Conservation (phyloP, 1,140 invertebrate species). For the Whitmania pigra region DNA sequence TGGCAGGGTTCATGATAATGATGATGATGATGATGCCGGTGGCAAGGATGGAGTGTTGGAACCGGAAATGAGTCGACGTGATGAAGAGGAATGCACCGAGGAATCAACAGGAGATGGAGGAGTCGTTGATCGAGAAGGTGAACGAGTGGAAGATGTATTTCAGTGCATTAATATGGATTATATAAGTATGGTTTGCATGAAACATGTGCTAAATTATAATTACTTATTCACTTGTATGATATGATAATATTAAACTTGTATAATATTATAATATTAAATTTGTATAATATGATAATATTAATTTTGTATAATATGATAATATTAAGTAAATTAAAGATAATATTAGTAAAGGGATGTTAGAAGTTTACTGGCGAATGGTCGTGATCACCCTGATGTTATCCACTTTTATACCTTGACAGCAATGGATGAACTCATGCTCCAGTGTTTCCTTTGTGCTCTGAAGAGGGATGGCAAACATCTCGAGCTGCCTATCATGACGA, state of each 20-base stretch:
- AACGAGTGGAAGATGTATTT: background rate
- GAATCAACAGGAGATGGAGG: constrained; percentile 13
- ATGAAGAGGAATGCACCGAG: background rate
- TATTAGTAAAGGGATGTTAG: too few relatives aligned
- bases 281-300: too few relatives aligned
- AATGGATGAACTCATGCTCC: constrained; percentile 60
- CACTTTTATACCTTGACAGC: constrained; percentile 36
- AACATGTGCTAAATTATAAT: too few relatives aligned
- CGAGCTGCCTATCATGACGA: constrained; percentile 58
- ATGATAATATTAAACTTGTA: too few relatives aligned
- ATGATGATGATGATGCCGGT: background rate
- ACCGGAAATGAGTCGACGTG: background rate
- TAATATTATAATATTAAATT: too few relatives aligned
- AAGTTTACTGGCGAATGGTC: too few relatives aligned
- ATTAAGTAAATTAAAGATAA: too few relatives aligned
- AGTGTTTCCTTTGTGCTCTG: constrained; percentile 64
- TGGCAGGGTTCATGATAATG: background rate
- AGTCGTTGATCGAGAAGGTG: constrained; percentile 8
- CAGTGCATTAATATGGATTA: too few relatives aligned
- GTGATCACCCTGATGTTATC: too few relatives aligned
- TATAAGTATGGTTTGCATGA: too few relatives aligned
- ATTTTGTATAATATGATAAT: too few relatives aligned
- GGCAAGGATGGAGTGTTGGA: background rate
- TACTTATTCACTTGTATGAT: too few relatives aligned
- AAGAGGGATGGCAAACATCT: constrained; percentile 49